A percentile compares a stretch with the other conserved stretches of the same genome.
These are phyloP conservation scores for Garrulus glandarius DNA, from an alignment of 2,797 vertebrate species.

Conservation along the genomic window DNA sequence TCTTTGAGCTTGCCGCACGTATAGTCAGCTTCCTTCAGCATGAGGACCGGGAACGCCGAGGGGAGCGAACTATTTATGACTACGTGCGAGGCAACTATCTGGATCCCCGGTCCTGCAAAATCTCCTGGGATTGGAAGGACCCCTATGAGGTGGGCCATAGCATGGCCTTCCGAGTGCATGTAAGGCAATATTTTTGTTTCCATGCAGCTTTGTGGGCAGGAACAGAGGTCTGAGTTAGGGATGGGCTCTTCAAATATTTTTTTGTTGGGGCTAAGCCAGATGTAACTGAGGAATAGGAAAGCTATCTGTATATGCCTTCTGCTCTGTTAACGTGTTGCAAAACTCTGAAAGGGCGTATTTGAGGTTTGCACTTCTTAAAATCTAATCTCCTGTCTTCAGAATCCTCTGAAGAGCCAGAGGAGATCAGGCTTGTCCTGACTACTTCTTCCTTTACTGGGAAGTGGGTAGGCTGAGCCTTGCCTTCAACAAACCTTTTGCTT, in stretches of 20 bases:
- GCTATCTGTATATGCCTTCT: not conserved
- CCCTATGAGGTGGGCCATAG: conserved; percentile 98
- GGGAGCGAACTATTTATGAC: conserved; percentile 97
- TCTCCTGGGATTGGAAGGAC: conserved; percentile 99
- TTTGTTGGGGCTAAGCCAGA: not conserved
- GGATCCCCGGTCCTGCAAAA: conserved; percentile 97
- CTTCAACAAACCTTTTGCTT: not conserved
- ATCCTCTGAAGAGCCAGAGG: not conserved
- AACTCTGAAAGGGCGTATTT: not conserved
- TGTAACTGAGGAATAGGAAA: not conserved
- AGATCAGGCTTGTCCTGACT: not conserved
- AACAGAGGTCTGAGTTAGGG: not conserved
- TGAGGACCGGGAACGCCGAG: conserved; percentile 93
- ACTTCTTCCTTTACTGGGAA: conserved; percentile 11
- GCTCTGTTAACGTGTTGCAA: not conserved
- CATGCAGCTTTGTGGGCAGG: conserved; percentile 5
- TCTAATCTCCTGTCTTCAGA: not conserved
- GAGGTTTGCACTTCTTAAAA: not conserved
- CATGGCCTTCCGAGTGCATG: conserved; percentile 98
- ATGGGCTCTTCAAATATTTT: not conserved
- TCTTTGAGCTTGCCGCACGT: conserved; percentile 96
- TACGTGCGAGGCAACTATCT: conserved; percentile 98
- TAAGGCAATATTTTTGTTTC: conserved; percentile 78
- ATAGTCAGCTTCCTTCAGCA: conserved; percentile 98
- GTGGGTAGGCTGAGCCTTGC: not conserved